These are phyloP conservation scores for Vicugna pacos DNA, from an alignment of 2,113 vertebrate species.

Conservation along the genomic window DNA sequence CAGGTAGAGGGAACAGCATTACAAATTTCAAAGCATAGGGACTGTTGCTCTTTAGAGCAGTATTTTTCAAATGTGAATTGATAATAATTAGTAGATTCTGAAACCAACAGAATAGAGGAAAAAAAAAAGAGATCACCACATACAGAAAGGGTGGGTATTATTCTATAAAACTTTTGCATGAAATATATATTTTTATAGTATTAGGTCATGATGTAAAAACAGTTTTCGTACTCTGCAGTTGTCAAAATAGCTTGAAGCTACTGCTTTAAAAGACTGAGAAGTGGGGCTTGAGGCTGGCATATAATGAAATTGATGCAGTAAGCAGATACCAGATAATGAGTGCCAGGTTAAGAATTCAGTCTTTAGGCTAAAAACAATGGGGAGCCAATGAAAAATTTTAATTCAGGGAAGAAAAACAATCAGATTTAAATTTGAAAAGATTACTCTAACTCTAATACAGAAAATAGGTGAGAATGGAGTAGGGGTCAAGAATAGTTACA, in stretches of 20 bases:
- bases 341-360: background rate
- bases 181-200: background rate
- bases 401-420: background rate
- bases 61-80: background rate
- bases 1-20: background rate
- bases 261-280: background rate
- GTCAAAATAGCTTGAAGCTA: background rate
- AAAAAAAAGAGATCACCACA: background rate
- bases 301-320: background rate
- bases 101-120: background rate
- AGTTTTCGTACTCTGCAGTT: background rate
- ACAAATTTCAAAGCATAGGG: background rate
- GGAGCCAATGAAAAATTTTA: background rate
- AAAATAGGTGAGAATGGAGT: background rate
- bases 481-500: background rate
- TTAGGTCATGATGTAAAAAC: background rate
- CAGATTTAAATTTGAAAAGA: slow-evolving; percentile 1
- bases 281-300: background rate
- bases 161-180: background rate
- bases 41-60: background rate
- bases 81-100: background rate
- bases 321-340: background rate
- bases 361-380: background rate
- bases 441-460: background rate
- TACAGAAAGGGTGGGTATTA: background rate